These are phyloP conservation scores for Saguinus midas DNA, from an alignment of 2,113 vertebrate species.

Conservation along the genomic window DNA sequence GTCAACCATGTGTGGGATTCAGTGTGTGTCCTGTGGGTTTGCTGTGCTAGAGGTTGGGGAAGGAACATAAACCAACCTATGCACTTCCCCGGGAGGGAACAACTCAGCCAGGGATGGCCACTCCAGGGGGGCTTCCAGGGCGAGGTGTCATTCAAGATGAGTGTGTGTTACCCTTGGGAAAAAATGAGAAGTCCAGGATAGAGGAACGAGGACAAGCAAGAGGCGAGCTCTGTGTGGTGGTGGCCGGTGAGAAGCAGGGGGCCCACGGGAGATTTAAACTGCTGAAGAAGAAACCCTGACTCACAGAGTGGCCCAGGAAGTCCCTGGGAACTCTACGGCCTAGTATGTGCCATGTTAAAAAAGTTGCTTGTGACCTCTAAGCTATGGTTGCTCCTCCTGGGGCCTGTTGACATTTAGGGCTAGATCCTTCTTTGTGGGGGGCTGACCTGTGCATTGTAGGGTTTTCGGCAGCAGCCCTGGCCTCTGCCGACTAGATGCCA, in stretches of 20 bases:
- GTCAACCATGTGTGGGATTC: accelerated
- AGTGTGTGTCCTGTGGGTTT: accelerated
- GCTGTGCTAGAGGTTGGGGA: accelerated
- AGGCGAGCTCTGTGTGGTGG: accelerated
- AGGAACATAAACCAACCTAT: accelerated
- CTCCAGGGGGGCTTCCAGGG: accelerated
- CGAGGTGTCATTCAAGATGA: no score
- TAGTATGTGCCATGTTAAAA: accelerated
- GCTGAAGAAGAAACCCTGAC: accelerated
- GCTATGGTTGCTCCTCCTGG: accelerated
- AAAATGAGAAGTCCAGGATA: accelerated
- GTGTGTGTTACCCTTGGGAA: neutral
- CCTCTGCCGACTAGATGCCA: neutral
- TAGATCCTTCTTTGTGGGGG: accelerated
- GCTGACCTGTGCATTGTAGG: no score
- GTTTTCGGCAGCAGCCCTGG: no score
- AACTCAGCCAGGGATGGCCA: accelerated
- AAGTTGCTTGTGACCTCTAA: accelerated
- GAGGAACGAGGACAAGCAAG: neutral
- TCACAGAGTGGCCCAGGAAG: no score
- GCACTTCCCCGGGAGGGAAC: accelerated
- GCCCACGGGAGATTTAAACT: accelerated
- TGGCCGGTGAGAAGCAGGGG: accelerated
- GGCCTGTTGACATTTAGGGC: neutral
- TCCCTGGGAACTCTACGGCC: no score